Conservation (phyloP, 2,797 vertebrate species). For the Phoxinus dragarum region DNA sequence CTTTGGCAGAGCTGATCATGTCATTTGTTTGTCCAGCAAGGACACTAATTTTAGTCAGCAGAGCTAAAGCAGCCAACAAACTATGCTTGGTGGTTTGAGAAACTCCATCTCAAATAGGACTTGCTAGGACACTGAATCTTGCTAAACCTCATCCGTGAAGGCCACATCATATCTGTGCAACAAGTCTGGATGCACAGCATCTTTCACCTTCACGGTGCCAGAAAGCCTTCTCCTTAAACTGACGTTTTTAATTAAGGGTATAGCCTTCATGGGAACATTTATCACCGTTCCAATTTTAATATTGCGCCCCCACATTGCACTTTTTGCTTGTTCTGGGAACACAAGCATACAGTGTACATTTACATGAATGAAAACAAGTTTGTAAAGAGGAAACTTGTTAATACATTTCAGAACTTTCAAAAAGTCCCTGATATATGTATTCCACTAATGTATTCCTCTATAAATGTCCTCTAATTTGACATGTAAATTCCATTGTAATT, state of each 20-base stretch:
- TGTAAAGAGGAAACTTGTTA: not conserved
- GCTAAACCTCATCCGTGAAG: not conserved
- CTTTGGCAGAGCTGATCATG: not conserved
- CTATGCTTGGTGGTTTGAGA: not conserved
- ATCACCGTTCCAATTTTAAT: slow-evolving; percentile 17
- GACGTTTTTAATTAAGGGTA: slow-evolving; percentile 19
- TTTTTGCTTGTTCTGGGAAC: slow-evolving; percentile 2
- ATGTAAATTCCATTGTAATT: not conserved
- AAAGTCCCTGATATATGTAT: not conserved
- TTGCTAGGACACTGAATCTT: not conserved
- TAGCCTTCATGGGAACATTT: slow-evolving; percentile 6
- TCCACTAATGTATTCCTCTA: not conserved
- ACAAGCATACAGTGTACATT: not conserved
- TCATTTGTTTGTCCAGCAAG: not conserved
- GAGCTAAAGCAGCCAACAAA: not conserved
- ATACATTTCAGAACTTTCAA: not conserved
- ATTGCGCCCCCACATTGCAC: slow-evolving; percentile 27
- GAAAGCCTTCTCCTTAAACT: slow-evolving; percentile 8
- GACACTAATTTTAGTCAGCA: not conserved
- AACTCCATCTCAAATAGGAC: not conserved
- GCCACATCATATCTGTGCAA: slow-evolving; percentile 16
- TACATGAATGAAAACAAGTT: slow-evolving; percentile 2
- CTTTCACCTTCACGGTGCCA: not conserved
- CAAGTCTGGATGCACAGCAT: not conserved
- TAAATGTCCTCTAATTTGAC: not conserved